Evolutionary conservation across 2,888 invertebrate species (phyloP).

Genomic region (Fragum fragum): DNA sequence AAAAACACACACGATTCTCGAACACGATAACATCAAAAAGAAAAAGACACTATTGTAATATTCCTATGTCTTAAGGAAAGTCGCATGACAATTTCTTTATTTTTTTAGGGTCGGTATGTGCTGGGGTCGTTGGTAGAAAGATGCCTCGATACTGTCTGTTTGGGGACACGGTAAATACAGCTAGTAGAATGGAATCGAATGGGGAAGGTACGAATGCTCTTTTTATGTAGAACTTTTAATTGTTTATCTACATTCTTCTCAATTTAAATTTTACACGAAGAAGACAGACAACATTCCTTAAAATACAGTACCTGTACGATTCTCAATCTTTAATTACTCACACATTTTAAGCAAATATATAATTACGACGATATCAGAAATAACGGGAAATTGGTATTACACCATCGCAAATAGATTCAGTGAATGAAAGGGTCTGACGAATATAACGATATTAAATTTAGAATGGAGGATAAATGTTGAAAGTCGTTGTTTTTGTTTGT

Average conservation of each 20-base stretch:
- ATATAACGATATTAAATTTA: too few species aligned
- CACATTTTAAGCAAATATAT: background rate
- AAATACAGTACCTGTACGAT: background rate
- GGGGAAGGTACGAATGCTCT: slow-evolving; percentile 6
- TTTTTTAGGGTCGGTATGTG: slow-evolving; percentile 24
- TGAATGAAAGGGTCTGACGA: too few species aligned
- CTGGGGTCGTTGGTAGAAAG: slow-evolving; percentile 28
- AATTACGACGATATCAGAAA: background rate
- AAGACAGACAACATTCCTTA: background rate
- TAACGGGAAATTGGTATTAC: too few species aligned
- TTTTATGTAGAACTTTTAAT: background rate
- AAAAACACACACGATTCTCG: too few species aligned
- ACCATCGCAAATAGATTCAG: too few species aligned
- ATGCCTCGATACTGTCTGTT: slow-evolving; percentile 31
- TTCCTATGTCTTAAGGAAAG: too few species aligned
- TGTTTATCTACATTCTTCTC: background rate
- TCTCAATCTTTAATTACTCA: background rate
- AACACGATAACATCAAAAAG: too few species aligned
- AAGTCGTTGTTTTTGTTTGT: too few species aligned
- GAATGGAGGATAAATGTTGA: too few species aligned
- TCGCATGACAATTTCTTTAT: too few species aligned
- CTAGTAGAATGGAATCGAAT: slow-evolving; percentile 25
- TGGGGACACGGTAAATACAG: slow-evolving; percentile 25
- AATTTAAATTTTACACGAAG: background rate
- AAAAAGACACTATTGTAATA: background rate